Base-by-base conservation (phyloP, 2,797 vertebrate species). In the Coregonus sp. region DNA sequence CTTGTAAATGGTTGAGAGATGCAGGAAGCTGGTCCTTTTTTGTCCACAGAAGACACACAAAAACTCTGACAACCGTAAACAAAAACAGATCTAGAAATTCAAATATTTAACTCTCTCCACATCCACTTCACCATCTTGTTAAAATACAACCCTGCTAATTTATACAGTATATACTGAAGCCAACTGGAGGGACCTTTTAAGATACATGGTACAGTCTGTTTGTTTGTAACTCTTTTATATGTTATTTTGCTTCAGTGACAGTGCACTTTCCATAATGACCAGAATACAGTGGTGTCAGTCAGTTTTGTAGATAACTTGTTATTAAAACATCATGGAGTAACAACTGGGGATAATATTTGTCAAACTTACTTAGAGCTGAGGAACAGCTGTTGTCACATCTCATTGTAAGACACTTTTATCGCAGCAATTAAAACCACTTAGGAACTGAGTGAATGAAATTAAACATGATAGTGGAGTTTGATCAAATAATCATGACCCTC, bases 271-370 rank as follows among this genome's bases (percentile, higher is more conserved):
- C 91, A 92, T 92, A 80, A 89, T 87, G 83, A 89, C 84, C 85
- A 92, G 88, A 94, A 87, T 88, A 94, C 95, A 96, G 95, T 95
- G 94, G 95, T 95, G 96, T 95, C 94, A 96, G 96, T 97, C 94
- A 96, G 92, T 93, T 97, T 98, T 98, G 96, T 98, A 99, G 96
- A 95, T 96, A 94, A 96, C 96, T 95, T 97, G 95, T 95, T 98
- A 98, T 97, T 97, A 95, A 98, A 97, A 96, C 94, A 96, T 93
- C 73, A 93, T 90, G 89, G 89, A 92, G 92, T 93, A 96, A 92
- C 87, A 88, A 92, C 86, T 95, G 93, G 92, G 87, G 90, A 92
- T 92, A 87, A 86, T 47, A 47, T 47, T 47, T 47, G 86, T 85
- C 51, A 63, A 71, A 69, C 20, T 61, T 68, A 54, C 31, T 33